A percentile compares a stretch with the other conserved stretches of the same genome.
Evolutionary conservation across 2,888 invertebrate genomes (phyloP).

Genomic region (Pollenia amentaria): DNA sequence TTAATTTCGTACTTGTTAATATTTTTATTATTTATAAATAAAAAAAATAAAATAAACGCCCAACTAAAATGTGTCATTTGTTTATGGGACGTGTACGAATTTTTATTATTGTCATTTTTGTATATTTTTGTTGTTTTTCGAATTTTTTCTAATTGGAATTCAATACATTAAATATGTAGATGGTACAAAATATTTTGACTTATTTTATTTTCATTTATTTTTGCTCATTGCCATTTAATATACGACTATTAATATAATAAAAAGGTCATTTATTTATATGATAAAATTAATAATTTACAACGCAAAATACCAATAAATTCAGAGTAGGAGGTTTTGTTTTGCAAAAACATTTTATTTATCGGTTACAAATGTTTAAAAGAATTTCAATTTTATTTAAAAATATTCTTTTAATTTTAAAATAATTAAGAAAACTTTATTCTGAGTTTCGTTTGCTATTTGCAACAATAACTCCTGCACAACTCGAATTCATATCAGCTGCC

Average conservation of each 20-base stretch:
- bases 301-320: conserved; percentile 1
- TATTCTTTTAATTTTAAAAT: background rate
- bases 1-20: conserved; percentile 27
- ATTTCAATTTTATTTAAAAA: conserved; percentile 1
- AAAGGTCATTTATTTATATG: conserved; percentile 53
- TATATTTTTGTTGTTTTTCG: conserved; percentile 23
- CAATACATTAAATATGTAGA: conserved; percentile 56
- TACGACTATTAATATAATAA: conserved; percentile 60
- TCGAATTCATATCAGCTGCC: too few species aligned
- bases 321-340: background rate
- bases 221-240: conserved; percentile 27
- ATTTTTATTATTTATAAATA: conserved; percentile 40
- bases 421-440: too few species aligned
- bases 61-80: conserved; percentile 52
- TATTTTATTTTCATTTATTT: conserved; percentile 58
- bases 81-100: conserved; percentile 63
- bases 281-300: conserved; percentile 39
- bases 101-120: conserved; percentile 69
- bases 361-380: background rate
- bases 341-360: background rate
- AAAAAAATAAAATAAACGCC: background rate
- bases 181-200: conserved; percentile 45
- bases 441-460: too few species aligned
- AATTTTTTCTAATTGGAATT: conserved; percentile 63
- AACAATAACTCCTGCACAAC: too few species aligned